Percentiles rank a stretch among this genome's conserved stretches.
Evolutionary conservation across 1,140 invertebrate genomes (phyloP).

Genomic region (Drosophila ironensis): DNA sequence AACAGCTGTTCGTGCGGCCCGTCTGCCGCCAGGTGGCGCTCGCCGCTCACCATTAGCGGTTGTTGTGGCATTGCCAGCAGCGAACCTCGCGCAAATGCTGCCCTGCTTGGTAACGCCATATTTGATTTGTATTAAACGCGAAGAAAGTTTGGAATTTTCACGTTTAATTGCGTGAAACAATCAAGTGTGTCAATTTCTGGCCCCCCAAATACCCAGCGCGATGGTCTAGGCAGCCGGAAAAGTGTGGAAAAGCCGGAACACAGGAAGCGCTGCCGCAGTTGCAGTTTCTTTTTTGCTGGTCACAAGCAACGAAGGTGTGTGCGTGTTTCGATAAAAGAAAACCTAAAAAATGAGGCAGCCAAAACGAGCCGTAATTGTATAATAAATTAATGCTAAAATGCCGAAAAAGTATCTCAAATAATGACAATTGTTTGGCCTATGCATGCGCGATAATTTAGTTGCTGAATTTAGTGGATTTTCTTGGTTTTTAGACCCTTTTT

Average conservation of each 20-base stretch:
- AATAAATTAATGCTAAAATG: conserved; percentile 17
- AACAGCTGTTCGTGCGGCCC: conserved; percentile 39
- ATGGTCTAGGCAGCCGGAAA: not conserved
- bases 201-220: no score
- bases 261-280: not conserved
- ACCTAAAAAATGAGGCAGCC: conserved; percentile 15
- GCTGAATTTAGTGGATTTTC: no score
- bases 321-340: conserved; percentile 11
- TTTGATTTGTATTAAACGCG: conserved; percentile 51
- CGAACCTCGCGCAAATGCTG: conserved; percentile 7
- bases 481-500: no score
- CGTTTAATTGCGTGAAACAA: not conserved
- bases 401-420: conserved; percentile 1
- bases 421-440: no score
- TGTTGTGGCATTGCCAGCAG: conserved; percentile 55
- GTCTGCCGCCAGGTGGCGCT: conserved; percentile 45
- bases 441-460: no score
- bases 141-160: conserved; percentile 54
- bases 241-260: not conserved
- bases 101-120: conserved; percentile 59
- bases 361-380: conserved; percentile 34
- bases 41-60: not conserved
- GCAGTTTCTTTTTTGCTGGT: conserved; percentile 1
- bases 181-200: no score
- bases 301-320: conserved; percentile 16